These are phyloP conservation scores for Xanthia icteritia DNA, from an alignment of 2,888 invertebrate species.

Conservation along the genomic window DNA sequence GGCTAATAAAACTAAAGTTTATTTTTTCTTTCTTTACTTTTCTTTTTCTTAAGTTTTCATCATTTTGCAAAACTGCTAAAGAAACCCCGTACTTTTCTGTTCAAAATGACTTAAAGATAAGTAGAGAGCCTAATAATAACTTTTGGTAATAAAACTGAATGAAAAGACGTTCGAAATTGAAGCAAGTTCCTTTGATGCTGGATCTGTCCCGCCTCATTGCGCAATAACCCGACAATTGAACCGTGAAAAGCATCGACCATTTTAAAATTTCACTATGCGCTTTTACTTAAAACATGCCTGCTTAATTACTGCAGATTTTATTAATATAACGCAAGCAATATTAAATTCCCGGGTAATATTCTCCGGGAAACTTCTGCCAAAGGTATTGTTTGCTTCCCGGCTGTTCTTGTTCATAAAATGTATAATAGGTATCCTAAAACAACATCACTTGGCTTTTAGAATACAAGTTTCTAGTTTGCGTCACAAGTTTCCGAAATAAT, in stretches of 20 bases:
- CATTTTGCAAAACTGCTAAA: neutral
- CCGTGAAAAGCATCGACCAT: constrained; percentile 71
- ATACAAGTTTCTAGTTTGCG: constrained; percentile 38
- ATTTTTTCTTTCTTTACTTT: constrained; percentile 12
- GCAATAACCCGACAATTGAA: constrained; percentile 73
- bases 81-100: constrained; percentile 7
- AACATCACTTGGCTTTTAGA: constrained; percentile 42
- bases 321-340: constrained; percentile 35
- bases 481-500: constrained; percentile 40
- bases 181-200: constrained; percentile 75
- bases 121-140: constrained; percentile 56
- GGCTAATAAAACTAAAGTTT: neutral
- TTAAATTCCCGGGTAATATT: constrained; percentile 24
- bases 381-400: constrained; percentile 34
- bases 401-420: constrained; percentile 37
- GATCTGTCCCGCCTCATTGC: constrained; percentile 76
- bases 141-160: constrained; percentile 60
- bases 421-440: constrained; percentile 41
- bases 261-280: constrained; percentile 69
- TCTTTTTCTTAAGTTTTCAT: neutral
- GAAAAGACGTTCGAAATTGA: constrained; percentile 74
- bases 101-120: constrained; percentile 36
- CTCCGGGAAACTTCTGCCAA: neutral
- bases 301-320: constrained; percentile 44
- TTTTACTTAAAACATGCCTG: constrained; percentile 42